phyloP scores from a whole-genome alignment of 2,113 vertebrate genomes.

The Ceyx melanurus region DNA sequence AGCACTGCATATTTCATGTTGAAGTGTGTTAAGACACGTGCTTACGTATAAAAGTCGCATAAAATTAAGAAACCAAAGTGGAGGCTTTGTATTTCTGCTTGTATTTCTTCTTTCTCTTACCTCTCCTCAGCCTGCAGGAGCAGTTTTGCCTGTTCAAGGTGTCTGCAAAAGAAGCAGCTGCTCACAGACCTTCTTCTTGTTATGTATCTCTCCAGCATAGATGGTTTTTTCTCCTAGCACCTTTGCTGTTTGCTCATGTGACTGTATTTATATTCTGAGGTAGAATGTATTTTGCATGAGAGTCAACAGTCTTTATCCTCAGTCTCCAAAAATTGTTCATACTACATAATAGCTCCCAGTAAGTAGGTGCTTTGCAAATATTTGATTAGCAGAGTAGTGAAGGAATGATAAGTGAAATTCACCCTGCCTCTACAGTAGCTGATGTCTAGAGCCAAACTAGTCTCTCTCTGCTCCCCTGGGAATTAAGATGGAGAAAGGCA shows the following conservation, averaged over 20 bases:
- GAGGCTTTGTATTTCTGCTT: neutral
- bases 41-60: neutral
- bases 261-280: neutral
- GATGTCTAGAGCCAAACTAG: neutral
- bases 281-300: neutral
- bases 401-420: neutral
- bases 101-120: neutral
- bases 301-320: neutral
- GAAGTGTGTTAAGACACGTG: neutral
- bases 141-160: neutral
- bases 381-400: neutral
- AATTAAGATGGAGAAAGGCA: neutral
- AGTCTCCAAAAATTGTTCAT: neutral
- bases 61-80: neutral
- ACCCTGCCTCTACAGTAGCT: neutral
- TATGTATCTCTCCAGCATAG: neutral
- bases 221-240: neutral
- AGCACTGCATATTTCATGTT: slow-evolving; percentile 24
- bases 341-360: neutral
- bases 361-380: neutral
- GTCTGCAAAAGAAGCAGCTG: neutral
- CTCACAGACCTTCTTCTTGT: neutral
- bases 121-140: neutral
- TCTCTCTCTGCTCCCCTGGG: fast-evolving
- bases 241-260: neutral